Conservation (phyloP, 2,797 vertebrate species). For the Natrix natrix region DNA sequence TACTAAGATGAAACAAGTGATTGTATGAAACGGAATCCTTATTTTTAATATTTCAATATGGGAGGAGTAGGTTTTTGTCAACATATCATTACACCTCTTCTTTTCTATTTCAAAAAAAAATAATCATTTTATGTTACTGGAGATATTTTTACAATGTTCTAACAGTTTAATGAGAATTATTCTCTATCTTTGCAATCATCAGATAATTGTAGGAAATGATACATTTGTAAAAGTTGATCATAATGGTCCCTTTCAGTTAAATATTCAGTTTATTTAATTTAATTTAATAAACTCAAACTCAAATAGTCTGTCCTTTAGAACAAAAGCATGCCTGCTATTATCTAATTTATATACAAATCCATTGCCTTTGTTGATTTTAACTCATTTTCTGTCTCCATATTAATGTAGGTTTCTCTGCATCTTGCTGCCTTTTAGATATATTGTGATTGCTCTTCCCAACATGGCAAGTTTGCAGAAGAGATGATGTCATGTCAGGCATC, state of each 20-base stretch:
- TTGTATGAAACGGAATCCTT: neutral
- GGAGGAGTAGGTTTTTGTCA: neutral
- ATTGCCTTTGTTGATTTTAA: neutral
- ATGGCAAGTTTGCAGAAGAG: neutral
- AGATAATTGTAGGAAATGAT: neutral
- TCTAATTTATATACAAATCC: neutral
- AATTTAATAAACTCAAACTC: no score
- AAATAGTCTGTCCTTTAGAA: neutral
- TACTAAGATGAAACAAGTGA: neutral
- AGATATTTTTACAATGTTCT: neutral
- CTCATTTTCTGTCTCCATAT: neutral
- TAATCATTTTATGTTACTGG: neutral
- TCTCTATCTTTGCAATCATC: neutral
- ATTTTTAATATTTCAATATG: neutral
- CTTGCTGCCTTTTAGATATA: neutral
- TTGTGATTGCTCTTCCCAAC: neutral
- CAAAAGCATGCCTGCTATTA: neutral
- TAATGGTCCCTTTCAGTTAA: neutral
- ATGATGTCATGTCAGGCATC: no score
- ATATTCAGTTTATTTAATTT: no score
- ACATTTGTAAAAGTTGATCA: neutral
- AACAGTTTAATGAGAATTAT: neutral
- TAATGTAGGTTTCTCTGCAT: neutral
- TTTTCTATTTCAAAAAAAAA: neutral
- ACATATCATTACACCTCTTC: neutral